Evolutionary conservation across 64 coral and sea anemone genomes (phyloP).

Genomic region (Montipora capricornis): DNA sequence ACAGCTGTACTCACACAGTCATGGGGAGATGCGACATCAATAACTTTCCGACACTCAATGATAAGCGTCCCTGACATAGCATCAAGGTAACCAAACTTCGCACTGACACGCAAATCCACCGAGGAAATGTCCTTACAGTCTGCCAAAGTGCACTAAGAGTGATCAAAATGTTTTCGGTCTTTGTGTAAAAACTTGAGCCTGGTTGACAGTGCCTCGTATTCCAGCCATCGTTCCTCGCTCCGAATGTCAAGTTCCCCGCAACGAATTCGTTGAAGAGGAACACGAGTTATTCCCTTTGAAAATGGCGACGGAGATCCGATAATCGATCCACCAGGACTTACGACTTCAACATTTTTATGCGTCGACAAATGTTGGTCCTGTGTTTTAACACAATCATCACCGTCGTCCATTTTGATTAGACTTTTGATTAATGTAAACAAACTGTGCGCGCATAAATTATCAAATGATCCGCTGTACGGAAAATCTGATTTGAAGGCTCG

Average conservation of each 20-base stretch:
- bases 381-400: not conserved
- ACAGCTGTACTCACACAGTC: not conserved
- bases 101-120: conserved; percentile 84
- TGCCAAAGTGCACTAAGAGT: conserved; percentile 53
- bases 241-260: conserved; percentile 85
- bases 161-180: conserved; percentile 71
- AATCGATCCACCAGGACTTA: not conserved
- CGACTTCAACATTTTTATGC: not conserved
- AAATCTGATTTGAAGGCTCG: conserved; percentile 23
- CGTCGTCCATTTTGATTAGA: conserved; percentile 85
- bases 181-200: conserved; percentile 69
- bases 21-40: conserved; percentile 8
- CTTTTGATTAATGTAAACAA: conserved; percentile 97
- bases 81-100: conserved; percentile 95
- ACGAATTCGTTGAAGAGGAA: conserved; percentile 83
- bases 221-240: conserved; percentile 86
- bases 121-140: conserved; percentile 84
- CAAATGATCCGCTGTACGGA: conserved; percentile 28
- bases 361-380: not conserved
- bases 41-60: conserved; percentile 71
- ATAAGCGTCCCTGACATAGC: conserved; percentile 81
- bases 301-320: not conserved
- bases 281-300: conserved; percentile 46
- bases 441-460: conserved; percentile 38
- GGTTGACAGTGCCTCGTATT: conserved; percentile 72